Conservation (phyloP, 2,888 invertebrate genomes). For the Phyto melanocephala region DNA sequence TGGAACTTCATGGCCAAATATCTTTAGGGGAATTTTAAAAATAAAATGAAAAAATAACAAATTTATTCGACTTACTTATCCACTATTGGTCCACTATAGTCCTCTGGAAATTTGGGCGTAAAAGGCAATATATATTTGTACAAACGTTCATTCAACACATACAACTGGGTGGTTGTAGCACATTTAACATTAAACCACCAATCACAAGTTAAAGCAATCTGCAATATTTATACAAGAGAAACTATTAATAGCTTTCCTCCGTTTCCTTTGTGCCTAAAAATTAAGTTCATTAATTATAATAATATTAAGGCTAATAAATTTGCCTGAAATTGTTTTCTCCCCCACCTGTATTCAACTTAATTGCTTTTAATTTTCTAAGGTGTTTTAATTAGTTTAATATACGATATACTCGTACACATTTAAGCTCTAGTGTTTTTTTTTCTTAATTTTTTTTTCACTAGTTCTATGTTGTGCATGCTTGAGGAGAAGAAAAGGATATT, state of each 20-base stretch:
- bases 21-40: constrained; percentile 79
- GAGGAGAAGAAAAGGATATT: neutral
- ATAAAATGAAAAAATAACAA: neutral
- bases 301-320: constrained; percentile 57
- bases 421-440: neutral
- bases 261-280: constrained; percentile 18
- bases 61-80: constrained; percentile 83
- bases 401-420: constrained; percentile 4
- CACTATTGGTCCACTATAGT: constrained; percentile 92
- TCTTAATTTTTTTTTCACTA: neutral
- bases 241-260: constrained; percentile 32
- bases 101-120: constrained; percentile 93
- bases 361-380: constrained; percentile 59
- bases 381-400: constrained; percentile 59
- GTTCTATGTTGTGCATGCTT: neutral
- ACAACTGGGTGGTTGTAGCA: constrained; percentile 89
- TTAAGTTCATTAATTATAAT: constrained; percentile 49
- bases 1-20: constrained; percentile 90
- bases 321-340: constrained; percentile 36
- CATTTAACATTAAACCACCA: constrained; percentile 97
- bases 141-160: constrained; percentile 91
- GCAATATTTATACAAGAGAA: constrained; percentile 12
- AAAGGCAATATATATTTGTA: constrained; percentile 93
- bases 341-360: constrained; percentile 38
- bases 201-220: constrained; percentile 90